Conservation (phyloP, 1,140 invertebrate genomes). For the Panonychus citri region DNA sequence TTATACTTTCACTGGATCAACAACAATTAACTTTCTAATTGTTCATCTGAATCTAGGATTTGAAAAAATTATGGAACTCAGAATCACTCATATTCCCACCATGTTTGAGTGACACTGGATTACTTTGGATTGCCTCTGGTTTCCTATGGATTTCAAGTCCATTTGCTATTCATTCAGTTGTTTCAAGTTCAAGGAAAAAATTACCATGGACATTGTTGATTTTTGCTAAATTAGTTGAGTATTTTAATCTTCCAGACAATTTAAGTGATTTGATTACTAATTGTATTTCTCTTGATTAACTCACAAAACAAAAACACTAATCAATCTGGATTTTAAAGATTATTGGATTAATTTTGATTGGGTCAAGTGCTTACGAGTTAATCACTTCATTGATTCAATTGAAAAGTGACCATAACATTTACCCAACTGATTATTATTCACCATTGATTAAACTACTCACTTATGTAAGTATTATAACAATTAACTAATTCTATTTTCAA, state of each 20-base stretch:
- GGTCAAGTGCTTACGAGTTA: no score
- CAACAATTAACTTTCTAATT: not conserved
- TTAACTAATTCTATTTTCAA: not conserved
- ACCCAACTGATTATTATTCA: slow-evolving; percentile 4
- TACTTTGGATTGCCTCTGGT: slow-evolving; percentile 64
- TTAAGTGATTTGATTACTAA: no score
- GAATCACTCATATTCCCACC: slow-evolving; percentile 50
- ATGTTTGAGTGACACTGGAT: slow-evolving; percentile 65
- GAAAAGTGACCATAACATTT: not conserved
- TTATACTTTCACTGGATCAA: no score
- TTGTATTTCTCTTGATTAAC: no score
- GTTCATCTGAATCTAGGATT: slow-evolving; percentile 31
- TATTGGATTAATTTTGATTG: no score
- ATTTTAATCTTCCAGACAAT: no score
- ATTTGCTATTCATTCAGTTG: slow-evolving; percentile 49
- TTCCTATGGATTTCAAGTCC: slow-evolving; percentile 52
- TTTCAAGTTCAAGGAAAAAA: slow-evolving; percentile 45
- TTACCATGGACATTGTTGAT: slow-evolving; percentile 58
- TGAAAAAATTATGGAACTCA: slow-evolving; percentile 49
- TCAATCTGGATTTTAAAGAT: no score
- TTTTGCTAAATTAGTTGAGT: slow-evolving; percentile 39
- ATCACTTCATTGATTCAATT: no score
- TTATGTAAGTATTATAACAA: not conserved
- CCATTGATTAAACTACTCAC: slow-evolving; percentile 6
- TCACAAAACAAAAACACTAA: no score